Evolutionary conservation across 2,797 vertebrate species (phyloP).

Genomic region (Mormyrus proboscirostris): DNA sequence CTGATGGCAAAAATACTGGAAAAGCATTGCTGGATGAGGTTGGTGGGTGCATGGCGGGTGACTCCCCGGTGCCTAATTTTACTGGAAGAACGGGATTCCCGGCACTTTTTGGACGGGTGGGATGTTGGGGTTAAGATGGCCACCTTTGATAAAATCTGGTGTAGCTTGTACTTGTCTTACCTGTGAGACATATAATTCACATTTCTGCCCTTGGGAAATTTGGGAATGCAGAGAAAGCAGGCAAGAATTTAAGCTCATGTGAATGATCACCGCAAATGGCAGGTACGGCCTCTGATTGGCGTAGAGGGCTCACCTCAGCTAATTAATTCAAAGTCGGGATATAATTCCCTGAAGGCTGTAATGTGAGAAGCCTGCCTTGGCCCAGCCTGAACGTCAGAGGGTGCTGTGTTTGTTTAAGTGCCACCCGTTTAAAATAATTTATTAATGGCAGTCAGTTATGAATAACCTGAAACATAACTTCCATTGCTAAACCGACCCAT

Average conservation of each 20-base stretch:
- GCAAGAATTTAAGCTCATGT: neutral
- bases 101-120: neutral
- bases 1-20: neutral
- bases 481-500: neutral
- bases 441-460: neutral
- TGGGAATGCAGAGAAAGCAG: neutral
- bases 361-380: slow-evolving; percentile 4
- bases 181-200: neutral
- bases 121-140: neutral
- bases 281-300: neutral
- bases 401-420: neutral
- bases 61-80: neutral
- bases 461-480: slow-evolving; percentile 1
- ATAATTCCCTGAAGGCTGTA: neutral
- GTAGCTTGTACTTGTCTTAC: neutral
- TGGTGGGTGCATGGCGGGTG: neutral
- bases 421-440: neutral
- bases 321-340: slow-evolving; percentile 3
- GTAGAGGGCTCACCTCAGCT: neutral
- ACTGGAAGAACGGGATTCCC: neutral
- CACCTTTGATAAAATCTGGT: neutral
- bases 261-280: neutral
- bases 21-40: neutral
- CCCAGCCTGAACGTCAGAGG: neutral
- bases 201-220: neutral